Evolutionary conservation across 2,113 vertebrate genomes (phyloP).

Genomic region (human): DNA sequence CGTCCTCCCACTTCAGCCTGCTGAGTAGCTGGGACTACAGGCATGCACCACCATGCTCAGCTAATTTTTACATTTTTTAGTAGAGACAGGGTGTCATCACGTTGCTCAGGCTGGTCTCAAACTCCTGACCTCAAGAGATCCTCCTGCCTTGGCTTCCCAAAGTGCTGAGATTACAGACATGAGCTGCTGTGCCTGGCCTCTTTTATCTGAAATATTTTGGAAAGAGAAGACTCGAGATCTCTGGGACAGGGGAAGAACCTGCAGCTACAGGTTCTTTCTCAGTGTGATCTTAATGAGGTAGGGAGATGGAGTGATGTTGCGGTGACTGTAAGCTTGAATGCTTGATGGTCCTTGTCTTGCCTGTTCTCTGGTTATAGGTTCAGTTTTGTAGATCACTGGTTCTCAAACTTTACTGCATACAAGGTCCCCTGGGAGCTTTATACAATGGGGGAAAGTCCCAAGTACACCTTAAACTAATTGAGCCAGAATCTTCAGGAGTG

Average conservation of each 20-base stretch:
- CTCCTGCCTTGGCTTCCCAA: too few relatives aligned
- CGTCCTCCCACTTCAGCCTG: too few relatives aligned
- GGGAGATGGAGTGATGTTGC: not conserved
- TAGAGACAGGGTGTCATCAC: too few relatives aligned
- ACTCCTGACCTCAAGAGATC: too few relatives aligned
- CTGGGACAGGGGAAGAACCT: not conserved
- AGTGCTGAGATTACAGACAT: too few relatives aligned
- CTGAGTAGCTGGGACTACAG: too few relatives aligned
- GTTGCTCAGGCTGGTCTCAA: too few relatives aligned
- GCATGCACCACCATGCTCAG: too few relatives aligned
- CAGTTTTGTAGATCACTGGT: not conserved
- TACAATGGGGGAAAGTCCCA: not conserved
- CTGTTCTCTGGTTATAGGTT: not conserved
- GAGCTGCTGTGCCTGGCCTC: too few relatives aligned
- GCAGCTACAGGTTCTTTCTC: not conserved
- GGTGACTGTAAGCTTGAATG: not conserved
- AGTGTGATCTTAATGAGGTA: not conserved
- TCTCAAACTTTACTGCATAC: not conserved
- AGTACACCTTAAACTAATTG: not conserved
- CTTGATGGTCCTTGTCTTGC: not conserved
- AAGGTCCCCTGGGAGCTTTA: not conserved
- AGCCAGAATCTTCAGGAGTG: not conserved
- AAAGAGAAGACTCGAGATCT: not conserved
- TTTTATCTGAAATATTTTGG: not conserved
- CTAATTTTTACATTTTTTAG: too few relatives aligned